phyloP scores from a whole-genome alignment of 1,140 invertebrate genomes.

The Eurosta solidaginis region DNA sequence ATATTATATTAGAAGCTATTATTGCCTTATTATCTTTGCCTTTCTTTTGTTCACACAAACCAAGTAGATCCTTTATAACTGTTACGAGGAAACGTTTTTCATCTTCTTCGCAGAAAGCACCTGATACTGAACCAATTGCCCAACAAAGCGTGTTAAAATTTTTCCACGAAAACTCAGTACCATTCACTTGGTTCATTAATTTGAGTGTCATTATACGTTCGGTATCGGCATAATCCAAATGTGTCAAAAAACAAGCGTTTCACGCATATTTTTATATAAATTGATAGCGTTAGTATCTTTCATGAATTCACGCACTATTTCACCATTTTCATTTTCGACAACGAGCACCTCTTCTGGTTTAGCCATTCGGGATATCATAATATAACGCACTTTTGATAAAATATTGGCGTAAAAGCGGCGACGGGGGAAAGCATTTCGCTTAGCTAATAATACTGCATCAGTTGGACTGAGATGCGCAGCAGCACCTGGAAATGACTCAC shows the following conservation, averaged over 20 bases:
- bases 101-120: slow-evolving; percentile 85
- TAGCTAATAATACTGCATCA: slow-evolving; percentile 60
- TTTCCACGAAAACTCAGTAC: slow-evolving; percentile 99
- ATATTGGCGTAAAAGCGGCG: slow-evolving; percentile 79
- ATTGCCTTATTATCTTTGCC: slow-evolving; percentile 99
- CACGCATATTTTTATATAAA: slow-evolving; percentile 99
- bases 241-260: slow-evolving; percentile 98
- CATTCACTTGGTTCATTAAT: slow-evolving; percentile 98
- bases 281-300: slow-evolving; percentile 99
- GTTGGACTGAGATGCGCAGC: slow-evolving; percentile 50
- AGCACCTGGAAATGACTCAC: slow-evolving; percentile 64
- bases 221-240: slow-evolving; percentile 97
- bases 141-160: slow-evolving; percentile 99
- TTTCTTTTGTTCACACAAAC: slow-evolving; percentile 98
- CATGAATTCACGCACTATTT: slow-evolving; percentile 99
- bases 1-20: slow-evolving; percentile 99
- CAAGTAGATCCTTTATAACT: slow-evolving; percentile 98
- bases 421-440: slow-evolving; percentile 59
- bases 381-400: slow-evolving; percentile 90
- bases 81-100: slow-evolving; percentile 99
- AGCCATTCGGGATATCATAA: slow-evolving; percentile 99
- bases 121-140: slow-evolving; percentile 99
- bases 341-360: slow-evolving; percentile 99
- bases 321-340: slow-evolving; percentile 99
- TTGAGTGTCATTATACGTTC: slow-evolving; percentile 99